phyloP scores from a whole-genome alignment of 2,797 vertebrate species.

The Epinephelus malabaricus region DNA sequence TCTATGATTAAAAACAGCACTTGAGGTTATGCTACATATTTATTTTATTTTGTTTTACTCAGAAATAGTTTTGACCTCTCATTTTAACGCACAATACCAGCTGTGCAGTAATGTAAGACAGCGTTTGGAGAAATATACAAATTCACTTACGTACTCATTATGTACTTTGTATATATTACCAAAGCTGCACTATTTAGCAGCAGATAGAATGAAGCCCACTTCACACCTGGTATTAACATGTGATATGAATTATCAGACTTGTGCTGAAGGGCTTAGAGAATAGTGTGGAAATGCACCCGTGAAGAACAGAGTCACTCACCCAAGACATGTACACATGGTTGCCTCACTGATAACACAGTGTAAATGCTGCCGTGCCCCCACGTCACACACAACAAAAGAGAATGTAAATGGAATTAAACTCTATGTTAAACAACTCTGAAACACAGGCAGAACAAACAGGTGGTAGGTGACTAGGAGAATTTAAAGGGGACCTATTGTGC shows the following conservation, averaged over 20 bases:
- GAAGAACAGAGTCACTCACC: slow-evolving; percentile 56
- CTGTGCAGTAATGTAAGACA: not conserved
- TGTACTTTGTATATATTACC: slow-evolving; percentile 43
- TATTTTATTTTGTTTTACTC: not conserved
- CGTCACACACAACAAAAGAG: slow-evolving; percentile 34
- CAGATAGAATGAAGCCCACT: slow-evolving; percentile 17
- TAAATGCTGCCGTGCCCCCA: slow-evolving; percentile 41
- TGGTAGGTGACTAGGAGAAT: slow-evolving; percentile 9
- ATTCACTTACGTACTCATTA: slow-evolving; percentile 9
- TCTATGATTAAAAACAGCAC: slow-evolving; percentile 27
- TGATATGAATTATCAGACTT: slow-evolving; percentile 39
- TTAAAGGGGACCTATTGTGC: not conserved
- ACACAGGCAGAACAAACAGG: slow-evolving; percentile 16
- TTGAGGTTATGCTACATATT: slow-evolving; percentile 4
- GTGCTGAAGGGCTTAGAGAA: slow-evolving; percentile 47
- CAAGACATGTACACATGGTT: slow-evolving; percentile 51
- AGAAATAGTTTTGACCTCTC: slow-evolving; percentile 3
- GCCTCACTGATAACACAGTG: slow-evolving; percentile 41
- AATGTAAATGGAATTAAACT: slow-evolving; percentile 45
- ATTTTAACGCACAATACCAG: not conserved
- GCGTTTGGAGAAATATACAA: not conserved
- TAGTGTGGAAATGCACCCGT: slow-evolving; percentile 51
- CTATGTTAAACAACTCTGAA: slow-evolving; percentile 27
- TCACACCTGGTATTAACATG: slow-evolving; percentile 37
- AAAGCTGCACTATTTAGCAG: slow-evolving; percentile 19